Evolutionary conservation across 2,888 invertebrate genomes (phyloP).

Genomic region (Chymomyza fuscimana): DNA sequence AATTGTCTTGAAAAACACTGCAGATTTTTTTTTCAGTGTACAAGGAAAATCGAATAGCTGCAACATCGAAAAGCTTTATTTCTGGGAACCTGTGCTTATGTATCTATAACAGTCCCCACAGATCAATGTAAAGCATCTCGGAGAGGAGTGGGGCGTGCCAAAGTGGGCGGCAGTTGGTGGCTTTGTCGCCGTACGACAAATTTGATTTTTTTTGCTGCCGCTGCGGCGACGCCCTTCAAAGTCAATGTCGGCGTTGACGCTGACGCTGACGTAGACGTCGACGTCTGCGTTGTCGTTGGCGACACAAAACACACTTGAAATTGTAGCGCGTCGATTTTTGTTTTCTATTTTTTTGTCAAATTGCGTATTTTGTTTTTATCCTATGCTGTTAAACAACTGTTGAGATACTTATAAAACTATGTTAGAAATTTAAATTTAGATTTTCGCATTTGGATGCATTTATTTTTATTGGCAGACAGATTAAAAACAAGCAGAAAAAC

Average conservation of each 20-base stretch:
- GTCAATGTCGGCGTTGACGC: constrained; percentile 13
- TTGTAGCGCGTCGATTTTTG: constrained; percentile 8
- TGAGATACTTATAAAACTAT: constrained; percentile 4
- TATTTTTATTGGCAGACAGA: constrained; percentile 28
- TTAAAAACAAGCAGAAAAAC: constrained; percentile 15
- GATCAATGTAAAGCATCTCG: background rate
- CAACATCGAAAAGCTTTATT: background rate
- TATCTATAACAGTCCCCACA: background rate
- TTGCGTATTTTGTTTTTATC: constrained; percentile 62
- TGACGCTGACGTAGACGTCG: background rate
- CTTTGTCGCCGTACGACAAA: background rate
- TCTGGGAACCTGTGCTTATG: background rate
- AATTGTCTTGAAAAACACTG: too few species aligned
- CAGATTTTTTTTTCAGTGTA: background rate
- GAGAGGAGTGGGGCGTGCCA: background rate
- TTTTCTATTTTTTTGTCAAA: constrained; percentile 25
- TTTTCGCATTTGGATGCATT: constrained; percentile 17
- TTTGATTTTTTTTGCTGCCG: background rate
- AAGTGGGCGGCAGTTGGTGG: background rate
- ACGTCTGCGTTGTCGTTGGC: background rate
- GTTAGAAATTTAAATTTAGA: constrained; percentile 40
- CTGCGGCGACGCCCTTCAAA: constrained; percentile 16
- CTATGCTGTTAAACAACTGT: constrained; percentile 13
- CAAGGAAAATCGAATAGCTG: constrained; percentile 3
- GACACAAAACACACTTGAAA: background rate